Percentiles rank a stretch among this genome's conserved stretches.
These are phyloP conservation scores for Eristalis pertinax DNA, from an alignment of 2,888 invertebrate species.

Conservation along the genomic window DNA sequence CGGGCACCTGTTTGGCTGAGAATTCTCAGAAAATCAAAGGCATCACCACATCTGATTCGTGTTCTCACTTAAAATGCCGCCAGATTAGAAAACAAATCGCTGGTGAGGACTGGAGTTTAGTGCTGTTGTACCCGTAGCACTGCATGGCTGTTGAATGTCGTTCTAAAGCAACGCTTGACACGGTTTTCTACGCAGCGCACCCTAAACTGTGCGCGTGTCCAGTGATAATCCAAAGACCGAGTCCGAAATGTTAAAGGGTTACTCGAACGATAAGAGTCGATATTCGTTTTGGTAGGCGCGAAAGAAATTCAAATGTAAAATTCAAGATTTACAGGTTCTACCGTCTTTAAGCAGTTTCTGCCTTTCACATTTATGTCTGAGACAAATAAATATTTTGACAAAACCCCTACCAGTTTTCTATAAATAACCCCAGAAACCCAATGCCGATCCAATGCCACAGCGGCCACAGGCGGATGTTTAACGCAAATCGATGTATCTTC, in stretches of 20 bases:
- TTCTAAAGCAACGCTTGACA: too few relatives aligned
- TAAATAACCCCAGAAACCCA: not conserved
- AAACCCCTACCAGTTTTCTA: conserved; percentile 15
- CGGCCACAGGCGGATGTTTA: not conserved
- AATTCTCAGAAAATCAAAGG: not conserved
- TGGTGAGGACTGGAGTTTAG: too few relatives aligned
- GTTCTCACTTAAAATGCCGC: too few relatives aligned
- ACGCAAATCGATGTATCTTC: not conserved
- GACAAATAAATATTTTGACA: conserved; percentile 21
- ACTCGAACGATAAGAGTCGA: not conserved
- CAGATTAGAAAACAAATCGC: too few relatives aligned
- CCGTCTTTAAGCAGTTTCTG: conserved; percentile 6
- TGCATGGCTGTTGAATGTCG: too few relatives aligned
- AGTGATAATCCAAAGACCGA: conserved; percentile 8
- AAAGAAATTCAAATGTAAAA: conserved; percentile 23
- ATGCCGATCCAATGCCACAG: too few relatives aligned
- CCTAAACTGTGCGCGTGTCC: not conserved
- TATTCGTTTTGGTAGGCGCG: not conserved
- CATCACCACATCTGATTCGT: too few relatives aligned
- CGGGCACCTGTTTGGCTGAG: not conserved
- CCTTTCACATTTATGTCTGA: conserved; percentile 29
- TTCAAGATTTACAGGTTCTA: conserved; percentile 62
- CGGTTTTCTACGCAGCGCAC: not conserved
- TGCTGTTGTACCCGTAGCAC: too few relatives aligned
- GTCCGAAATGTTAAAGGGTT: conserved; percentile 26